Evolutionary conservation across 2,888 invertebrate genomes (phyloP).

Genomic region (Ophraella communa): DNA sequence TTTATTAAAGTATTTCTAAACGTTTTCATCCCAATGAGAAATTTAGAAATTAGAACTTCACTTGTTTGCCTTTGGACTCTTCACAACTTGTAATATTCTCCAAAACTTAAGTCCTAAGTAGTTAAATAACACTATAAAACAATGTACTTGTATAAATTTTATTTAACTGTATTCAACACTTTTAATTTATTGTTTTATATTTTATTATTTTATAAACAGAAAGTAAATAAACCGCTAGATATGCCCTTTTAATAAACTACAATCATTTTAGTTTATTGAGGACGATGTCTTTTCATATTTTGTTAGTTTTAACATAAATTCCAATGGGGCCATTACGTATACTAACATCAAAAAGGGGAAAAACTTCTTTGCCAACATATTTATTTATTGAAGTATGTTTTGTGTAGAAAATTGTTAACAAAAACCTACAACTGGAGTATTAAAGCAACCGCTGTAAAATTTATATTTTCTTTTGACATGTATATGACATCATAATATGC

Average conservation of each 20-base stretch:
- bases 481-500: no score
- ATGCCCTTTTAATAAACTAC: background rate
- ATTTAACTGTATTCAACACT: background rate
- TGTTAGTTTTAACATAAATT: background rate
- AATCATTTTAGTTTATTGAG: background rate
- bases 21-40: no score
- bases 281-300: background rate
- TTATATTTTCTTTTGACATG: background rate
- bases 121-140: background rate
- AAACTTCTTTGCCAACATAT: background rate
- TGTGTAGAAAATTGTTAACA: background rate
- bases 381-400: background rate
- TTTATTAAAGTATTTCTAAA: no score
- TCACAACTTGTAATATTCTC: background rate
- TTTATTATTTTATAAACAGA: no score
- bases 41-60: background rate
- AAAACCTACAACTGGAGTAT: background rate
- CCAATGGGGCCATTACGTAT: constrained; percentile 25
- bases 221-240: background rate
- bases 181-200: background rate
- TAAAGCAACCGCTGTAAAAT: background rate
- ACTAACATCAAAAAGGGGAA: constrained; percentile 1
- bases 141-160: background rate
- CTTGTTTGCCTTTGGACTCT: background rate
- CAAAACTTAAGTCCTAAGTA: background rate